Percentiles rank a stretch among this genome's conserved stretches.
These are phyloP conservation scores for Drosophila emarginata DNA, from an alignment of 2,888 invertebrate species.

Conservation along the genomic window DNA sequence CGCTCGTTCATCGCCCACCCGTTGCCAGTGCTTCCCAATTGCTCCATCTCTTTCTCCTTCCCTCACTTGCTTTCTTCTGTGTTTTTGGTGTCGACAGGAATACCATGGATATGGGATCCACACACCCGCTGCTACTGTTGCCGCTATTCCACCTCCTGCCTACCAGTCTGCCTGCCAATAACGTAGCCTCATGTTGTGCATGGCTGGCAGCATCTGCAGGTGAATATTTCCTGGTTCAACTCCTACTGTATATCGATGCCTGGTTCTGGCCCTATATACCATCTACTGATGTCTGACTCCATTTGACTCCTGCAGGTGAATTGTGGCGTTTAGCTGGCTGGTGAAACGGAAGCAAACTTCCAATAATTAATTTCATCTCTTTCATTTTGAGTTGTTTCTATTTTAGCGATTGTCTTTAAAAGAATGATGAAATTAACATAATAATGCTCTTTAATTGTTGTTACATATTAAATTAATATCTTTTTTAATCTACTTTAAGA, in stretches of 20 bases:
- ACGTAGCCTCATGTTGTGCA: conserved; percentile 29
- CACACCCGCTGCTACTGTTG: not conserved
- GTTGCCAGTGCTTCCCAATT: conserved; percentile 3
- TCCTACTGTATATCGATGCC: not conserved
- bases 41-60: not conserved
- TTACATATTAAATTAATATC: too few relatives aligned
- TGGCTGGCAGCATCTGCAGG: conserved; percentile 39
- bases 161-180: conserved; percentile 42
- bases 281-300: not conserved
- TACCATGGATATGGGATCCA: conserved; percentile 10
- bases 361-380: not conserved
- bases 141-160: not conserved
- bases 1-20: conserved; percentile 10
- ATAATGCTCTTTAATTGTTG: not conserved
- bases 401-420: not conserved
- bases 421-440: not conserved
- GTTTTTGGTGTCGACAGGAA: conserved; percentile 9
- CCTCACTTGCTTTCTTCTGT: not conserved
- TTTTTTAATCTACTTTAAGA: too few relatives aligned
- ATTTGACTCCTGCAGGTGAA: not conserved
- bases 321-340: not conserved
- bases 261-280: not conserved
- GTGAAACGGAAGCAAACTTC: not conserved
- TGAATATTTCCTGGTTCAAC: conserved; percentile 43
- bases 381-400: not conserved